phyloP scores from a whole-genome alignment of 2,797 vertebrate species.

The Paedocypris micromegethes region DNA sequence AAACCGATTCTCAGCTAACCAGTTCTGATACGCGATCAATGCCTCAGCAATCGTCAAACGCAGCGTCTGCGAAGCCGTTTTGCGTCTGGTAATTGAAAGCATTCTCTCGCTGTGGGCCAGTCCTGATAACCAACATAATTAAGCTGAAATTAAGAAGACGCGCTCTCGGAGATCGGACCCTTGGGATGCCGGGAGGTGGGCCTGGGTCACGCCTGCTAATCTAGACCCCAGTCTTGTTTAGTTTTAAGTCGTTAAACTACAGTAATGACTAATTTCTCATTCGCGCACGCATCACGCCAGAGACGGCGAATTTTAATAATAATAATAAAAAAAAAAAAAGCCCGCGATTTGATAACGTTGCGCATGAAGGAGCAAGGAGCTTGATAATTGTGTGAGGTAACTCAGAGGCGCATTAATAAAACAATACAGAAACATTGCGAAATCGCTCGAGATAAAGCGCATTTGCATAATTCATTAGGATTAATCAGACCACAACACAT shows the following conservation, averaged over 20 bases:
- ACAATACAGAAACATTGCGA: constrained; percentile 78
- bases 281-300: constrained; percentile 64
- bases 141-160: constrained; percentile 65
- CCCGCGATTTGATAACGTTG: constrained; percentile 64
- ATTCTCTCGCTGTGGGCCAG: constrained; percentile 58
- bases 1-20: no score
- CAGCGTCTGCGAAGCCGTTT: constrained; percentile 55
- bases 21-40: no score
- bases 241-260: constrained; percentile 80
- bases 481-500: constrained; percentile 74
- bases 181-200: constrained; percentile 46
- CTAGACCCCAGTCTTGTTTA: constrained; percentile 69
- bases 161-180: constrained; percentile 61
- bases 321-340: constrained; percentile 71
- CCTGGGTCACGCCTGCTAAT: constrained; percentile 56
- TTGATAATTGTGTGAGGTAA: constrained; percentile 71
- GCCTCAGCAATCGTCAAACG: no score
- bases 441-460: constrained; percentile 75
- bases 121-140: constrained; percentile 67
- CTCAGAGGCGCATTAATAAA: constrained; percentile 79
- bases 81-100: constrained; percentile 64
- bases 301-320: constrained; percentile 73
- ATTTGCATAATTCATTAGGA: constrained; percentile 83
- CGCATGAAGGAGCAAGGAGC: constrained; percentile 49
- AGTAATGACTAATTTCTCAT: constrained; percentile 80